A percentile compares a stretch with the other conserved stretches of the same genome.
These are phyloP conservation scores for Drosophila pseudoananassae DNA, from an alignment of 1,140 invertebrate species.

Conservation along the genomic window DNA sequence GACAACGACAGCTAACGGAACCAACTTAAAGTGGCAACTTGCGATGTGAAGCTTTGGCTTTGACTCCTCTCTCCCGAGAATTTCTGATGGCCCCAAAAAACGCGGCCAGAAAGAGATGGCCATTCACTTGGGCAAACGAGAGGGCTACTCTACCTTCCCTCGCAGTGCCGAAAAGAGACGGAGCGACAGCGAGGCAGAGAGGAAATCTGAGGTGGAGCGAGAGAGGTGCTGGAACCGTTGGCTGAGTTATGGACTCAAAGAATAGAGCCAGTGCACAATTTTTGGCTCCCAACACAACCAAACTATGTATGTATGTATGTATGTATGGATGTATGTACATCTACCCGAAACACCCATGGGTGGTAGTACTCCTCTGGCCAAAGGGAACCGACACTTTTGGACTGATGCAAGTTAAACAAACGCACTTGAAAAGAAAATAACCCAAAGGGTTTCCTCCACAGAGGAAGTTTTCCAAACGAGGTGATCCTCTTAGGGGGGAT, in stretches of 20 bases:
- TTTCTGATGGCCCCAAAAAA: slow-evolving; percentile 1
- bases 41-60: slow-evolving; percentile 26
- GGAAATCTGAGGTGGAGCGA: not conserved
- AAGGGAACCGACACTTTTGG: slow-evolving; percentile 19
- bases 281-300: slow-evolving; percentile 41
- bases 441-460: too few relatives aligned
- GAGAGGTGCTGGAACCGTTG: not conserved
- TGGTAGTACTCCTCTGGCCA: too few relatives aligned
- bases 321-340: too few relatives aligned
- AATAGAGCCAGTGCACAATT: slow-evolving; percentile 45
- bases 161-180: not conserved
- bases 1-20: slow-evolving; percentile 30
- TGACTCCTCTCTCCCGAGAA: slow-evolving; percentile 14
- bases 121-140: slow-evolving; percentile 7
- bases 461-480: too few relatives aligned
- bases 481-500: too few relatives aligned
- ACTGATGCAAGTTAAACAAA: slow-evolving; percentile 61
- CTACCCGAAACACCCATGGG: too few relatives aligned
- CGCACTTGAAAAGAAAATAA: slow-evolving; percentile 8
- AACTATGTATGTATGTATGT: too few relatives aligned
- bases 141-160: not conserved
- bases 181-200: not conserved
- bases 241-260: slow-evolving; percentile 57
- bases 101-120: slow-evolving; percentile 24
- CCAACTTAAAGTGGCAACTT: slow-evolving; percentile 40